Evolutionary conservation across 2,888 invertebrate genomes (phyloP).

Genomic region (Torymus auratus): DNA sequence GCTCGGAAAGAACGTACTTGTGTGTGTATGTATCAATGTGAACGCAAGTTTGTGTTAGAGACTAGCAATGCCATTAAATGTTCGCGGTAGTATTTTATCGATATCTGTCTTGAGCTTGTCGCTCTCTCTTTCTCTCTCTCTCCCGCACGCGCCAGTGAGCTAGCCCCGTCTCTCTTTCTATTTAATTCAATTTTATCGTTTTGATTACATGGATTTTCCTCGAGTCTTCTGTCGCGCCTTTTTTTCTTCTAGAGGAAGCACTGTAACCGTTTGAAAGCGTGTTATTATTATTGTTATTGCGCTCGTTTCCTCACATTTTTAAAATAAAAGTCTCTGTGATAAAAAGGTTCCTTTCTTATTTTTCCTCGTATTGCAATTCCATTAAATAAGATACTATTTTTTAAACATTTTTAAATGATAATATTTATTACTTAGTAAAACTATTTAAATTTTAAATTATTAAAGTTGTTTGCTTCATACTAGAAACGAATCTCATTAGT

Average conservation of each 20-base stretch:
- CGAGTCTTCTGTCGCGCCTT: neutral
- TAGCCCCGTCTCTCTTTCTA: constrained; percentile 13
- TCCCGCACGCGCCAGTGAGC: neutral
- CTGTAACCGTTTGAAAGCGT: neutral
- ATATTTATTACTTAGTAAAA: too few species aligned
- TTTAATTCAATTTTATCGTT: constrained; percentile 50
- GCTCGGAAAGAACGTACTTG: neutral
- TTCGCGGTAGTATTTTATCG: constrained; percentile 52
- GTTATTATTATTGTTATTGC: constrained; percentile 1
- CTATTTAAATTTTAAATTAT: too few species aligned
- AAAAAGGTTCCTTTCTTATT: too few species aligned
- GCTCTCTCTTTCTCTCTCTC: constrained; percentile 20
- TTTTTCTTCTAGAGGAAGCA: neutral
- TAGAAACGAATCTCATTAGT: too few species aligned
- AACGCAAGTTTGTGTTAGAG: constrained; percentile 20
- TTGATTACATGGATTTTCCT: constrained; percentile 45
- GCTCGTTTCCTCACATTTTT: neutral
- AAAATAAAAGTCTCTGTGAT: too few species aligned
- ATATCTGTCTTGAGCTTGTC: constrained; percentile 49
- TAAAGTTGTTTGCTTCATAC: too few species aligned
- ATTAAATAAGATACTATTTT: too few species aligned
- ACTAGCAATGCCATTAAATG: constrained; percentile 50
- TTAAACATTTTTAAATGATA: too few species aligned
- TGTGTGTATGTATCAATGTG: neutral
- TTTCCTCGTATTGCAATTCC: too few species aligned